phyloP scores from a whole-genome alignment of 1,140 invertebrate species.

The Drosophila micromelanica region DNA sequence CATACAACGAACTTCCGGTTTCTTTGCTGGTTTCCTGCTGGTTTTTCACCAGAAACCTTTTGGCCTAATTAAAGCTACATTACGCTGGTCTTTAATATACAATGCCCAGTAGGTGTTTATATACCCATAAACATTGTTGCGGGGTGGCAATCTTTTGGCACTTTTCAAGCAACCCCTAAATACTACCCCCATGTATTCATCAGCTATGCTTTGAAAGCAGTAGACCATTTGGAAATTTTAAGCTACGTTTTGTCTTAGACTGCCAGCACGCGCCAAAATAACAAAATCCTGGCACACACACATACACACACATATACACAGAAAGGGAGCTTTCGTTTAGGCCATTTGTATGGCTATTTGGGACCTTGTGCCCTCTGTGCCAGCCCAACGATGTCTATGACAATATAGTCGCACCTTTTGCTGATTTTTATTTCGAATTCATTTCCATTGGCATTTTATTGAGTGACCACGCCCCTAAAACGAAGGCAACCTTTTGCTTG shows the following conservation, averaged over 20 bases:
- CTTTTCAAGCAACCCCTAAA: constrained; percentile 38
- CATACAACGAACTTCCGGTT: too few relatives aligned
- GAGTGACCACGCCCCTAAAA: constrained; percentile 57
- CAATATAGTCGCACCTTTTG: constrained; percentile 77
- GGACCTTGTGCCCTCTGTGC: constrained; percentile 4
- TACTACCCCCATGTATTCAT: constrained; percentile 21
- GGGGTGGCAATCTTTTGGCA: constrained; percentile 17
- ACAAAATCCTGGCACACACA: neutral
- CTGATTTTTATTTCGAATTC: constrained; percentile 79
- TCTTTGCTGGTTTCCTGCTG: too few relatives aligned
- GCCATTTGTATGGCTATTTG: constrained; percentile 43
- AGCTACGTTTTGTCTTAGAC: constrained; percentile 11
- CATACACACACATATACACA: neutral
- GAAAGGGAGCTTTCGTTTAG: constrained; percentile 4
- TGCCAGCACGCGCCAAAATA: constrained; percentile 1
- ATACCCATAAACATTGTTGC: constrained; percentile 62
- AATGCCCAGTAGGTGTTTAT: constrained; percentile 66
- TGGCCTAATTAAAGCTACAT: too few relatives aligned
- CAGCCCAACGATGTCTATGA: constrained; percentile 46
- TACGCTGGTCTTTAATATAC: neutral
- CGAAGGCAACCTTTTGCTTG: constrained; percentile 54
- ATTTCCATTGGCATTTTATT: constrained; percentile 73
- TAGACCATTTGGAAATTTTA: constrained; percentile 8
- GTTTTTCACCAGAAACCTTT: too few relatives aligned
- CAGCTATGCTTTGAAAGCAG: constrained; percentile 3